Percentiles rank a stretch among this genome's conserved stretches.
phyloP scores from a whole-genome alignment of 2,888 invertebrate genomes.

The Criorhina ranunculi region DNA sequence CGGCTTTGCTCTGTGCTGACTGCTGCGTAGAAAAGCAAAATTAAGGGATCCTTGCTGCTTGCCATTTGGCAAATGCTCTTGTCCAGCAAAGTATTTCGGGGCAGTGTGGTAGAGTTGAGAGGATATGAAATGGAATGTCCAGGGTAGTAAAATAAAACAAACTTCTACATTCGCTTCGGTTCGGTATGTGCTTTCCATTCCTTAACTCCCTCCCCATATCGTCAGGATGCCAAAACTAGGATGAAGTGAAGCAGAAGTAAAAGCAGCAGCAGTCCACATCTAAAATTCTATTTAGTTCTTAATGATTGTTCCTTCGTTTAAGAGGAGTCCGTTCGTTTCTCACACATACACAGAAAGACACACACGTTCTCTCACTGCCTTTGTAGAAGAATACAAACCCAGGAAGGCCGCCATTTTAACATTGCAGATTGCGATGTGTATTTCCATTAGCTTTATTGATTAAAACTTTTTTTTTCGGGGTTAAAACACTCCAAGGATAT shows the following conservation, averaged over 20 bases:
- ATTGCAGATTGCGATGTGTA: constrained; percentile 74
- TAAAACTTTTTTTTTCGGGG: constrained; percentile 67
- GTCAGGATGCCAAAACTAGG: constrained; percentile 66
- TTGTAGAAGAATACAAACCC: constrained; percentile 17
- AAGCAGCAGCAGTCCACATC: constrained; percentile 64
- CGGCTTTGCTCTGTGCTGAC: constrained; percentile 5
- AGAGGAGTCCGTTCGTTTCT: constrained; percentile 30
- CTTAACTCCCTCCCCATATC: neutral
- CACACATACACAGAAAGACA: constrained; percentile 16
- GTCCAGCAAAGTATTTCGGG: constrained; percentile 22
- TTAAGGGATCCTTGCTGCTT: constrained; percentile 64
- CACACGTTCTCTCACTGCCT: neutral
- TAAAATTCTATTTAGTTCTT: constrained; percentile 75
- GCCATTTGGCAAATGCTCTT: constrained; percentile 67
- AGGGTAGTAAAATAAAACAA: constrained; percentile 69
- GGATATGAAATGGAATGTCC: constrained; percentile 66
- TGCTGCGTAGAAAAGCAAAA: constrained; percentile 67
- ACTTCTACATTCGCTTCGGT: constrained; percentile 33
- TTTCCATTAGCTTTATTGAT: constrained; percentile 77
- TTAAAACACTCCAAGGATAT: constrained; percentile 73
- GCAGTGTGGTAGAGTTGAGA: constrained; percentile 14
- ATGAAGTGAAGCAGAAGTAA: constrained; percentile 40
- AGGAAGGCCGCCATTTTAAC: constrained; percentile 71
- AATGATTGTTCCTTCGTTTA: constrained; percentile 68
- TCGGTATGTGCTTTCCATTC: neutral